Base-by-base conservation (phyloP, 2,797 vertebrate species). In the Glyptemys insculpta region DNA sequence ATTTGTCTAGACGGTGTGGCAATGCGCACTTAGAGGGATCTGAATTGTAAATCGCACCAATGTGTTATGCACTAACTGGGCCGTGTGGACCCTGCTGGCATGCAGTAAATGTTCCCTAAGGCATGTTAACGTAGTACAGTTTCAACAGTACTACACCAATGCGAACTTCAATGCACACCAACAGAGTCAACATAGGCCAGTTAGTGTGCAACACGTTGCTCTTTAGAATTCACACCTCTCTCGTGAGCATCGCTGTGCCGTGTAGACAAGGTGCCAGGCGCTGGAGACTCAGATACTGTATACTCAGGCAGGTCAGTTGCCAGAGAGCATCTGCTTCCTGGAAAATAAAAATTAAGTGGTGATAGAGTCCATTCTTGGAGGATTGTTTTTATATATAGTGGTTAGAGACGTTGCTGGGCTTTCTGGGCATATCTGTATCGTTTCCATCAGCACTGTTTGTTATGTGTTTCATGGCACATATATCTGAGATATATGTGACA, bases 401-500 rank as follows among this genome's bases (percentile, higher is more conserved):
- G 15, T 34, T 49, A 90, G 96, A 91, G 91, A 93, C 86, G 90
- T 74, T 79, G 96, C 94, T 83, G 90, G 97, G 96, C 76, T 91
- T 90, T 68, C 79, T 89, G 93, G 54, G 80, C 91, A 90, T 89
- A 14, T 94, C 96, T 96, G 94, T 95, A 93, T 93, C 90, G 94
- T 94, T 95, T 92, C 95, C 96, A 95, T 93, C 89, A 92, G 91
- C 2, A 37, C 95, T 94, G 96, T 97, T 96, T 95, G 96, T 96
- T 37, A 41, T 23, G 94, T 97, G 96, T 96, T 94, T 94, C 97
- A 96, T 96, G 95, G 93, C 88, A 87, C 93, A 95, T 97, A 92
- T 97, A 97, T 96, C 87, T 97, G 97, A 95, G 91, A 96, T 97
- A 97, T 97, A 95, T 86, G 94, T 97, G 96, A 87, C 97, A 97